phyloP scores from a whole-genome alignment of 2,797 vertebrate genomes.

The Eulemur rubriventer region DNA sequence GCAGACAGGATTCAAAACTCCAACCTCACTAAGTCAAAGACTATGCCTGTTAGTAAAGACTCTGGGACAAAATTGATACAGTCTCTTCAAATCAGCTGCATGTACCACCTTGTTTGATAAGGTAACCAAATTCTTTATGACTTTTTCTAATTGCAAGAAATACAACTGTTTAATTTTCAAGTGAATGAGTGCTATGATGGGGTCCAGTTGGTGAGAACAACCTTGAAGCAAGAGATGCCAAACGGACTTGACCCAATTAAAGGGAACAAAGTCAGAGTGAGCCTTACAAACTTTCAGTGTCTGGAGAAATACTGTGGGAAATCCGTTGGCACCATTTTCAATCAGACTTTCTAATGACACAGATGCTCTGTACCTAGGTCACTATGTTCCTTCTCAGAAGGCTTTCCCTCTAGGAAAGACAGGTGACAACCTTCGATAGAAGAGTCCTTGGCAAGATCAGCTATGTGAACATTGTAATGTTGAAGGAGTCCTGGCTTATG shows the following conservation, averaged over 20 bases:
- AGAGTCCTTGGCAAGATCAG: neutral
- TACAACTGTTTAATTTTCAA: neutral
- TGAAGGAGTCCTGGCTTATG: neutral
- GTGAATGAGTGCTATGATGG: neutral
- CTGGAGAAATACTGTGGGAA: neutral
- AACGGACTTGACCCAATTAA: neutral
- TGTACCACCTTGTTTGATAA: neutral
- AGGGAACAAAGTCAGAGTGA: neutral
- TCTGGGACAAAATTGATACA: neutral
- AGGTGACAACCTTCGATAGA: neutral
- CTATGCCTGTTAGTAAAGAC: neutral
- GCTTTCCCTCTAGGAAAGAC: neutral
- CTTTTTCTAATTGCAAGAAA: slow-evolving; percentile 2
- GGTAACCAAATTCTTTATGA: neutral
- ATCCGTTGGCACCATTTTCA: neutral
- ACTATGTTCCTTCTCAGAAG: neutral
- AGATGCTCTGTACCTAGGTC: neutral
- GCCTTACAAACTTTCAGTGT: neutral
- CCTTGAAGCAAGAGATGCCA: neutral
- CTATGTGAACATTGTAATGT: neutral
- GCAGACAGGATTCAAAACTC: neutral
- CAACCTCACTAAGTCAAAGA: neutral
- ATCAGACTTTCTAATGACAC: neutral
- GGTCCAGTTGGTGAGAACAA: neutral
- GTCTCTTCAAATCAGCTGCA: too few relatives aligned